These are phyloP conservation scores for Dryoscopus gambensis DNA, from an alignment of 2,113 vertebrate genomes.

Conservation along the genomic window DNA sequence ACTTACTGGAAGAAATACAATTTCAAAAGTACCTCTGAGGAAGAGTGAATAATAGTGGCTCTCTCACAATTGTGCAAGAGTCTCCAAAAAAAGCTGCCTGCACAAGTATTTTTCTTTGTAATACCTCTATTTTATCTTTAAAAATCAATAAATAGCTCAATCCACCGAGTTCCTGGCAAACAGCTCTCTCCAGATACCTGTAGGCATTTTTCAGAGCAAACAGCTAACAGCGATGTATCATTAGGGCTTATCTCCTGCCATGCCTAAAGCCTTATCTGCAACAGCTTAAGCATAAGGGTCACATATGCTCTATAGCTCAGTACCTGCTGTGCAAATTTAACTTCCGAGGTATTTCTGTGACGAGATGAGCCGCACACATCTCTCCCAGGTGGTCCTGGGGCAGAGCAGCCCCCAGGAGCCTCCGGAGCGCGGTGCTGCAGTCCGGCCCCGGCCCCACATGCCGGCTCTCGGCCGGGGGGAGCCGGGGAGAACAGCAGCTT, in stretches of 20 bases:
- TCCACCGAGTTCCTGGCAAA: background rate
- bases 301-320: background rate
- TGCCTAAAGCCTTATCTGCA: constrained; percentile 46
- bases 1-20: constrained; percentile 28
- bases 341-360: background rate
- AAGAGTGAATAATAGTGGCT: background rate
- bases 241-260: constrained; percentile 52
- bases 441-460: background rate
- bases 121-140: background rate
- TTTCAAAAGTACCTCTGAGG: background rate
- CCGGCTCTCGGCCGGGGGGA: background rate
- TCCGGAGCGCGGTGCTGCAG: background rate
- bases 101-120: background rate
- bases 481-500: background rate
- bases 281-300: constrained; percentile 2
- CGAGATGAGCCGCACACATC: background rate
- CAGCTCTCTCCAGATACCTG: constrained; percentile 25
- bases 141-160: constrained; percentile 49
- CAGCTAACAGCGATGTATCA: background rate
- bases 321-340: background rate
- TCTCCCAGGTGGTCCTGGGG: background rate
- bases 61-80: background rate
- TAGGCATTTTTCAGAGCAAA: constrained; percentile 40
- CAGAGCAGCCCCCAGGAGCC: background rate
- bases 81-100: background rate